phyloP scores from a whole-genome alignment of 2,888 invertebrate species.

The Rhamnusium bicolor region DNA sequence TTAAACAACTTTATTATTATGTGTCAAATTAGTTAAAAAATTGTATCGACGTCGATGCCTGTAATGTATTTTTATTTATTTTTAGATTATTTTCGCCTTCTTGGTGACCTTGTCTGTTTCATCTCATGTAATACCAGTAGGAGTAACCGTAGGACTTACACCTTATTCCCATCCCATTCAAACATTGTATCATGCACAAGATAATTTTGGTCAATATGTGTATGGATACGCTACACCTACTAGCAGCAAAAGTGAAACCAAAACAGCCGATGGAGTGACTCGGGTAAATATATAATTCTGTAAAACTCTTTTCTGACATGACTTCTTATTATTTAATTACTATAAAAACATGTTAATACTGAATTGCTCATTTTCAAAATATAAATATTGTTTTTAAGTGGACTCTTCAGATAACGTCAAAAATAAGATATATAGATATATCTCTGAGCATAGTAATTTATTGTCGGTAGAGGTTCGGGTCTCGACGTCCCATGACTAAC shows the following conservation, averaged over 20 bases:
- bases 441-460: too few species aligned
- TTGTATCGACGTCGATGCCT: too few species aligned
- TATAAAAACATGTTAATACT: too few species aligned
- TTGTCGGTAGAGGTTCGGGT: too few species aligned
- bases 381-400: too few species aligned
- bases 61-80: background rate
- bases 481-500: too few species aligned
- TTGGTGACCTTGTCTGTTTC: conserved; percentile 30
- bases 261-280: conserved; percentile 76
- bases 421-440: too few species aligned
- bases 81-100: conserved; percentile 32
- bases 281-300: conserved; percentile 27
- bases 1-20: too few species aligned
- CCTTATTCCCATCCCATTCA: conserved; percentile 66
- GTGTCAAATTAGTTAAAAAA: too few species aligned
- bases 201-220: conserved; percentile 74
- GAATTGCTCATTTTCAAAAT: too few species aligned
- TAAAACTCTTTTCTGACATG: background rate
- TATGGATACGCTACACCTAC: conserved; percentile 80
- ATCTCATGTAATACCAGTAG: conserved; percentile 45
- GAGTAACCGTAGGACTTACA: conserved; percentile 69
- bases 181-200: conserved; percentile 74
- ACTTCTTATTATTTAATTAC: background rate
- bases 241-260: conserved; percentile 78
- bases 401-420: too few species aligned